Evolutionary conservation across 1,140 invertebrate genomes (phyloP).

Genomic region (Drosophila burlai): DNA sequence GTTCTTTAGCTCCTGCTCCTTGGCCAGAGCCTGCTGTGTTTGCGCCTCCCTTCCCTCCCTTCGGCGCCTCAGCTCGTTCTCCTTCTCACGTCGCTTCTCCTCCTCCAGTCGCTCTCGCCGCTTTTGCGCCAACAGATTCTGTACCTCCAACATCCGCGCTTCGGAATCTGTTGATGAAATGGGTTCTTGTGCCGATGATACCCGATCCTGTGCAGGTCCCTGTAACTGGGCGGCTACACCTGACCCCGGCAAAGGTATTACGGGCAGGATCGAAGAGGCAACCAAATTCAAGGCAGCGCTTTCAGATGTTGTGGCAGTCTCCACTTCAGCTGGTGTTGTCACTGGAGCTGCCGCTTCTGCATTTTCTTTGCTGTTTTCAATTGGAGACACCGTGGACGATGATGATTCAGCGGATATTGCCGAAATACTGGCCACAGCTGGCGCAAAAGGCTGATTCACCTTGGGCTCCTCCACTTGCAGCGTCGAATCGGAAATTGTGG

Average conservation of each 20-base stretch:
- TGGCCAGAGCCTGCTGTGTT: conserved; percentile 89
- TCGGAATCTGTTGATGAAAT: background rate
- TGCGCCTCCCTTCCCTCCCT: conserved; percentile 90
- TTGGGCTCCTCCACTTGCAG: background rate
- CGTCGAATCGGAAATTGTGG: background rate
- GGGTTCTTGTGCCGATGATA: background rate
- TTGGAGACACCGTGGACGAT: conserved; percentile 6
- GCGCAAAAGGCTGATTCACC: background rate
- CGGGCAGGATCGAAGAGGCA: conserved; percentile 13
- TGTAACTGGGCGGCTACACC: background rate
- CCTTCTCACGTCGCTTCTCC: conserved; percentile 52
- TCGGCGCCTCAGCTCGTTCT: conserved; percentile 89
- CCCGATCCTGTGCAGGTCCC: background rate
- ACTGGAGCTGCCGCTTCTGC: background rate
- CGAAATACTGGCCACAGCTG: conserved; percentile 2
- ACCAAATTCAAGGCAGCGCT: background rate
- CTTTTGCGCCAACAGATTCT: conserved; percentile 30
- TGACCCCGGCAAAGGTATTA: background rate
- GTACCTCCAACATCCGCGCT: conserved; percentile 27
- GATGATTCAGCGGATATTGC: conserved; percentile 3
- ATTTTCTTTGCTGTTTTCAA: conserved; percentile 17
- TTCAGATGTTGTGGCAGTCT: background rate
- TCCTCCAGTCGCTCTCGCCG: conserved; percentile 37
- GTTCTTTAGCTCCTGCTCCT: conserved; percentile 91
- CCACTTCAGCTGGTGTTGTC: background rate